Evolutionary conservation across 1,140 invertebrate species (phyloP).

Genomic region (Solenopsis invicta): DNA sequence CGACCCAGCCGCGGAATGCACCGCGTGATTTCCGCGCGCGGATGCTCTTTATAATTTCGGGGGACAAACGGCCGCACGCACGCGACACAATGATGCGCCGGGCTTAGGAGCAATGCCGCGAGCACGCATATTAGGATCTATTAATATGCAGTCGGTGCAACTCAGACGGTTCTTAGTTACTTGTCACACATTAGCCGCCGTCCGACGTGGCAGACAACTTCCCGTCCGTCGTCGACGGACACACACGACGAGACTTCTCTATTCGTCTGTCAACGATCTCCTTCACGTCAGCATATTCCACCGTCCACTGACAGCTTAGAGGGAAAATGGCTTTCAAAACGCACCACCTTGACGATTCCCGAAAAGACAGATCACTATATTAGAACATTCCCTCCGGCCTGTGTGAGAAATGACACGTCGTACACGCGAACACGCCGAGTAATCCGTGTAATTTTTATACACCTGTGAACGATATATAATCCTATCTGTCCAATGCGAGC

Average conservation of each 20-base stretch:
- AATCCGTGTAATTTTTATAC: slow-evolving; percentile 24
- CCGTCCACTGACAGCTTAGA: neutral
- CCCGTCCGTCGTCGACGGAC: slow-evolving; percentile 60
- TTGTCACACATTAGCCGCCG: slow-evolving; percentile 81
- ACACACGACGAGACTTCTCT: slow-evolving; percentile 61
- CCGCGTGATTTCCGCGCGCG: neutral
- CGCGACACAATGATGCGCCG: slow-evolving; percentile 72
- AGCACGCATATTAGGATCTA: slow-evolving; percentile 81
- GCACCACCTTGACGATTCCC: slow-evolving; percentile 8
- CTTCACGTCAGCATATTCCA: slow-evolving; percentile 48
- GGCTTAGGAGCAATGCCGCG: slow-evolving; percentile 64
- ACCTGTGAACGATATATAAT: slow-evolving; percentile 26
- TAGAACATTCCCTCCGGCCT: neutral
- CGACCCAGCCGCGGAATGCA: neutral
- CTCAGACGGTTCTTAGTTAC: slow-evolving; percentile 81
- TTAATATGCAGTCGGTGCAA: slow-evolving; percentile 82
- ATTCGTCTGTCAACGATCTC: slow-evolving; percentile 77
- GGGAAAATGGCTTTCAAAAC: slow-evolving; percentile 49
- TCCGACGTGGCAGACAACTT: slow-evolving; percentile 61
- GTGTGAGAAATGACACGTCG: slow-evolving; percentile 18
- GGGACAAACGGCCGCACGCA: slow-evolving; percentile 64
- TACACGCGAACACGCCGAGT: neutral
- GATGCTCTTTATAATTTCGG: slow-evolving; percentile 67
- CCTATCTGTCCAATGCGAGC: slow-evolving; percentile 34
- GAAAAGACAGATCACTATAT: neutral